Evolutionary conservation across 1,140 invertebrate genomes (phyloP), one percentile per base, ranked within the genome.

Genomic region (Belonocnema kinseyi): DNA sequence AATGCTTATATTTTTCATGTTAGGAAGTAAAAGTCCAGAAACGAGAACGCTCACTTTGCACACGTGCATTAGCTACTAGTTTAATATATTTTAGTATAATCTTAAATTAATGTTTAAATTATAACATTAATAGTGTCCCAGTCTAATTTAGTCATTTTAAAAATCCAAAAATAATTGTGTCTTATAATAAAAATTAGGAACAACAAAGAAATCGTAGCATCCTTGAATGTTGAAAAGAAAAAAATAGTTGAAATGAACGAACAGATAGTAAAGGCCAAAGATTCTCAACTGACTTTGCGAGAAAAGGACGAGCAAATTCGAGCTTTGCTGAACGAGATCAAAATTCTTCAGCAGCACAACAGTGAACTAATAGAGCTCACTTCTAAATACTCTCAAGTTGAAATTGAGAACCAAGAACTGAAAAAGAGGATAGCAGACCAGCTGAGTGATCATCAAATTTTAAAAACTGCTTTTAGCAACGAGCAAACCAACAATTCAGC

Each of bases 341-440:
- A 89, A 61, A 84, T 87, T 46, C 56, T 92, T 8, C 89, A 91
- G 17, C 85, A 92, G n/a, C 89, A 91, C 54, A 91, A 92, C 51
- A 83, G 76, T 8, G 89, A 92, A 58, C 77, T 91, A 7, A 79
- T 89, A 0, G 54, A 72, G 0, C 54, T 89, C 1, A 92, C 86
- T 46, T 85, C 86, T 0, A 89, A 89, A 46, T 87, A 85, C 17
- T 81, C 78, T 3, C 77, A 85, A 72, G 54, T 90, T 0, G 91
- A 92, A 72, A 61, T 82, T 2, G 90, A 91, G 14, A 91, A 91
- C 82, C 50, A 77, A 0, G 88, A 92, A 19, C 70, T 90, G 58
- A 91, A 85, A 61, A 84, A 82, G 7, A 89, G 86, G 56, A 50
- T 91, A 7, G 82, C 80, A 4, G 85, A 90, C 11, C 86, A 88